Evolutionary conservation across 2,113 vertebrate species (phyloP).

Genomic region (Nannobrachium achirus): DNA sequence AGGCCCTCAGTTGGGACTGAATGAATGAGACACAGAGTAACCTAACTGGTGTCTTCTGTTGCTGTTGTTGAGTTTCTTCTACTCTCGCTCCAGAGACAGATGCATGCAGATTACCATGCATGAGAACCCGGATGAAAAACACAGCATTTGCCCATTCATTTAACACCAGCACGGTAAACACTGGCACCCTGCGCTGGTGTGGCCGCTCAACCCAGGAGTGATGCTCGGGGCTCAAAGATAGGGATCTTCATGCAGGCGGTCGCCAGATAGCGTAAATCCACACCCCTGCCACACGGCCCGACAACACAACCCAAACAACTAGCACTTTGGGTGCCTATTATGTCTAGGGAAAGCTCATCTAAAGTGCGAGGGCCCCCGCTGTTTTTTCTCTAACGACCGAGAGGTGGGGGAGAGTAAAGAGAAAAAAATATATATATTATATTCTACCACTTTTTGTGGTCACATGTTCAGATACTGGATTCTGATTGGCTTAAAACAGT

Average conservation of each 20-base stretch:
- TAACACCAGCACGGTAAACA: conserved; percentile 60
- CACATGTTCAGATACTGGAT: too few relatives aligned
- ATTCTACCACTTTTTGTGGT: too few relatives aligned
- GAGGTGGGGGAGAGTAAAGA: background rate
- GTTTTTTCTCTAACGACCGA: background rate
- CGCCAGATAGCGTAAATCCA: conserved; percentile 48
- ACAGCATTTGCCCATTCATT: conserved; percentile 11
- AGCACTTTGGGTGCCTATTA: conserved; percentile 29
- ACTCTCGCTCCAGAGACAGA: conserved; percentile 19
- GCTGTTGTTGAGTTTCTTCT: background rate
- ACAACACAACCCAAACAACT: conserved; percentile 62
- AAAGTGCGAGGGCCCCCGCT: background rate
- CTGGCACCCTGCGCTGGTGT: conserved; percentile 44
- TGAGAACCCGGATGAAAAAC: conserved; percentile 34
- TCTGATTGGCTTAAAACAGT: too few relatives aligned
- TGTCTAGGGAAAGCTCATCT: conserved; percentile 30
- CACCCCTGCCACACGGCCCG: conserved; percentile 31
- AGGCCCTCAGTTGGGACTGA: background rate
- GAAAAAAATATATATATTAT: background rate
- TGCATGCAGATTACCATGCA: conserved; percentile 26
- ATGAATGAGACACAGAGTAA: conserved; percentile 24
- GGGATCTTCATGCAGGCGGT: conserved; percentile 68
- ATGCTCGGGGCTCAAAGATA: conserved; percentile 60
- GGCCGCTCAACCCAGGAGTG: conserved; percentile 35
- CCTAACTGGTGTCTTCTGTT: conserved; percentile 2